phyloP scores from a whole-genome alignment of 2,797 vertebrate species.

The Lepus townsendii region DNA sequence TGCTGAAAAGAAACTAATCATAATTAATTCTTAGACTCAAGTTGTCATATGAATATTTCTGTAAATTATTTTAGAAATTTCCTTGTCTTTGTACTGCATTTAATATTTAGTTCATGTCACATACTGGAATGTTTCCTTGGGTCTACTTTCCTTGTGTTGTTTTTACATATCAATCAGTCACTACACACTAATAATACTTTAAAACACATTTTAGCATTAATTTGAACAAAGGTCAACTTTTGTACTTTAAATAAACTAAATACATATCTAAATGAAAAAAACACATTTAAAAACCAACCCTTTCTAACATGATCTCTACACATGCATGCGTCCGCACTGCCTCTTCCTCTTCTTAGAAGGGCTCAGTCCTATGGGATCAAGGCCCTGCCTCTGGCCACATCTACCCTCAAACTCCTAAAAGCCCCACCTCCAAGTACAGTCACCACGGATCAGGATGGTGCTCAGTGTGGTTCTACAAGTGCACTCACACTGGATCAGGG shows the following conservation, averaged over 20 bases:
- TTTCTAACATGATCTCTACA: not conserved
- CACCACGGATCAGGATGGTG: too few species aligned
- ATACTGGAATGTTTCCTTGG: not conserved
- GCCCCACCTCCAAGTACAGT: not conserved
- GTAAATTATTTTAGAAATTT: not conserved
- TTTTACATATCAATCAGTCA: not conserved
- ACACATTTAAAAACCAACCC: not conserved
- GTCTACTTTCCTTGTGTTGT: not conserved
- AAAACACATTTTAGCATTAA: not conserved
- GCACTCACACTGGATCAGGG: too few species aligned
- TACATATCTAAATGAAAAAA: too few species aligned
- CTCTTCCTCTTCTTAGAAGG: not conserved
- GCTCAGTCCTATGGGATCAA: not conserved
- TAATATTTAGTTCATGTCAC: not conserved
- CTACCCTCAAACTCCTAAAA: rapidly evolving
- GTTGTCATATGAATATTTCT: too few species aligned
- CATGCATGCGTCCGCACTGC: not conserved
- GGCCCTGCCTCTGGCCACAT: rapidly evolving
- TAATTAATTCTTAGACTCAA: not conserved
- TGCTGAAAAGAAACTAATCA: not conserved
- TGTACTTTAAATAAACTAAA: not conserved
- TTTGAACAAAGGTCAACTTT: not conserved
- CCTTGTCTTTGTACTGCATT: not conserved
- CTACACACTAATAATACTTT: not conserved
- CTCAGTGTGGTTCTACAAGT: too few species aligned